Percentiles rank a stretch among this genome's conserved stretches.
Evolutionary conservation across 1,140 invertebrate species (phyloP).

Genomic region (Trissolcus basalis): DNA sequence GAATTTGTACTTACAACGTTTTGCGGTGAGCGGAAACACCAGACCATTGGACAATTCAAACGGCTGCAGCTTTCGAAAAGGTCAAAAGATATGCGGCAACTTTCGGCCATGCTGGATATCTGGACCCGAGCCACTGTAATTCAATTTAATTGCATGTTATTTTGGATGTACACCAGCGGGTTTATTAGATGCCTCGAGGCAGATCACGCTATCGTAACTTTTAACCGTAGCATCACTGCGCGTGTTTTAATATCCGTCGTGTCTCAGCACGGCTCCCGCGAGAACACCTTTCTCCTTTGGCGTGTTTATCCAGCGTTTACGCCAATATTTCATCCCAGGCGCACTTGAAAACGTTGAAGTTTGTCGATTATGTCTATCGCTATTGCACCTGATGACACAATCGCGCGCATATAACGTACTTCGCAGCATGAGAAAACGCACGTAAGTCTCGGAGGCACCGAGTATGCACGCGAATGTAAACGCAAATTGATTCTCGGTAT

Average conservation of each 20-base stretch:
- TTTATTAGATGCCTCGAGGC: conserved; percentile 69
- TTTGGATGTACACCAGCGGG: conserved; percentile 63
- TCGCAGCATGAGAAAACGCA: no score
- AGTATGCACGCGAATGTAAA: conserved; percentile 46
- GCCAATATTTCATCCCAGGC: conserved; percentile 32
- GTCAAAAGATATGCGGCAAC: conserved; percentile 48
- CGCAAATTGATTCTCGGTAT: conserved; percentile 57
- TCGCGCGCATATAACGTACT: conserved; percentile 6
- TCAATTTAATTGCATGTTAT: conserved; percentile 73
- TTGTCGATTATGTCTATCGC: conserved; percentile 50
- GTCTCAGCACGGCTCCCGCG: conserved; percentile 48
- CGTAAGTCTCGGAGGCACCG: no score
- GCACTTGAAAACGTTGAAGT: conserved; percentile 9
- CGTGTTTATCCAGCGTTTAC: conserved; percentile 46
- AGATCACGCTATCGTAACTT: conserved; percentile 58
- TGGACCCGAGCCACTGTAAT: conserved; percentile 62
- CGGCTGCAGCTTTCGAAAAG: conserved; percentile 35
- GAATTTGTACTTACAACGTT: background rate
- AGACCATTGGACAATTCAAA: conserved; percentile 43
- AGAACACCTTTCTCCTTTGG: conserved; percentile 53
- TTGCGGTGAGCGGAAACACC: conserved; percentile 12
- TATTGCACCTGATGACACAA: conserved; percentile 45
- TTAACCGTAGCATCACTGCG: conserved; percentile 52
- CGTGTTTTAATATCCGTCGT: conserved; percentile 61
- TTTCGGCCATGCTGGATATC: conserved; percentile 57